phyloP scores from a whole-genome alignment of 2,113 vertebrate species.

The Tachycineta bicolor region DNA sequence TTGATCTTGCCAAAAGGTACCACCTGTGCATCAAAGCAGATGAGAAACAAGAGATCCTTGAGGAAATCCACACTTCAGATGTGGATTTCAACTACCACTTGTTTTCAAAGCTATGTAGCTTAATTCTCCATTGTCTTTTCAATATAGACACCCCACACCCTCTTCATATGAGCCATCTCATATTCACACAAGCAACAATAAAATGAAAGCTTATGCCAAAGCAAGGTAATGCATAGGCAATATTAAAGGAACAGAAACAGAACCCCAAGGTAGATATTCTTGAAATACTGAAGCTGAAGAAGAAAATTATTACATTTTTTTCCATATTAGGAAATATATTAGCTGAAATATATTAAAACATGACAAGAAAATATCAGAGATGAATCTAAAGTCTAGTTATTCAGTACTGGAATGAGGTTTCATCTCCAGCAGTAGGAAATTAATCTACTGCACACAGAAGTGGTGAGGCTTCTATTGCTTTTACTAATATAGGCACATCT shows the following conservation, averaged over 20 bases:
- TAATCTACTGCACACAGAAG: background rate
- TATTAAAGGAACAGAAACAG: background rate
- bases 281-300: background rate
- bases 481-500: background rate
- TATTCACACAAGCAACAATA: constrained; percentile 5
- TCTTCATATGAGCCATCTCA: background rate
- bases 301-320: background rate
- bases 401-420: background rate
- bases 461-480: background rate
- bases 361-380: background rate
- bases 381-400: background rate
- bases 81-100: constrained; percentile 23
- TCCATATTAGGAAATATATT: background rate
- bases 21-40: constrained; percentile 19
- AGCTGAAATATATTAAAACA: background rate
- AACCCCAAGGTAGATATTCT: background rate
- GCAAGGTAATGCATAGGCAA: background rate
- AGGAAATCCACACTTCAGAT: constrained; percentile 51
- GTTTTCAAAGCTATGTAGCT: constrained; percentile 15
- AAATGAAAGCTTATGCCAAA: background rate
- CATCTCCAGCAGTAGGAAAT: background rate
- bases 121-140: constrained; percentile 46
- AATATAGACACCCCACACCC: background rate
- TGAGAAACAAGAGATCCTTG: constrained; percentile 42
- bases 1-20: constrained; percentile 35